phyloP scores from a whole-genome alignment of 2,888 invertebrate species.

The Phania funesta region DNA sequence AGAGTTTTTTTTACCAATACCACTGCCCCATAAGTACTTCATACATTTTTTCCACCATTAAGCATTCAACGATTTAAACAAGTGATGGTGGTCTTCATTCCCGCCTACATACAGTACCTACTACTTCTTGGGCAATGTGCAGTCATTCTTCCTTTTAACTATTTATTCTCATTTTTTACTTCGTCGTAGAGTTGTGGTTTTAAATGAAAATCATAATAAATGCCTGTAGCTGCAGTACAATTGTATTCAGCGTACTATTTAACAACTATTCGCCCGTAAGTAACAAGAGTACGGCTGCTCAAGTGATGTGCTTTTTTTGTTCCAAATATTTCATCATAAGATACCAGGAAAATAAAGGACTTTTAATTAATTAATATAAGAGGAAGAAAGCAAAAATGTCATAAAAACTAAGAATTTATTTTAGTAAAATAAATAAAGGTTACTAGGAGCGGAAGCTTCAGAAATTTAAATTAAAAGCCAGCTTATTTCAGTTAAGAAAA shows the following conservation, averaged over 20 bases:
- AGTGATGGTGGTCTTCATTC: conserved; percentile 46
- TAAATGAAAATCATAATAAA: conserved; percentile 61
- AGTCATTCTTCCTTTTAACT: conserved; percentile 23
- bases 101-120: conserved; percentile 26
- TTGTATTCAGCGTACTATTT: conserved; percentile 38
- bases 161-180: conserved; percentile 18
- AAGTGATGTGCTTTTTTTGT: conserved; percentile 18
- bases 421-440: neutral
- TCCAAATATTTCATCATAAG: conserved; percentile 1
- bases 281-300: conserved; percentile 41
- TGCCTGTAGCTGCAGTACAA: conserved; percentile 45
- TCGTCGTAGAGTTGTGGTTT: conserved; percentile 55
- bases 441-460: too few relatives aligned
- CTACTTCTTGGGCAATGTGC: conserved; percentile 29
- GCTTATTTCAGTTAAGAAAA: too few relatives aligned
- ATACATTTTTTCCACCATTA: conserved; percentile 27
- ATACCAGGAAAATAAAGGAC: conserved; percentile 21
- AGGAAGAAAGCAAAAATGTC: neutral
- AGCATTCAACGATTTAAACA: conserved; percentile 48
- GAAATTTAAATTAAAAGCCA: too few relatives aligned
- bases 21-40: neutral
- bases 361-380: conserved; percentile 60
- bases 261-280: conserved; percentile 43
- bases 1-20: neutral
- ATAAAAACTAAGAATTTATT: neutral